Percentiles rank a stretch among this genome's conserved stretches.
These are phyloP conservation scores for Parauchenoglanis ngamensis DNA, from an alignment of 2,797 vertebrate species.

Conservation along the genomic window DNA sequence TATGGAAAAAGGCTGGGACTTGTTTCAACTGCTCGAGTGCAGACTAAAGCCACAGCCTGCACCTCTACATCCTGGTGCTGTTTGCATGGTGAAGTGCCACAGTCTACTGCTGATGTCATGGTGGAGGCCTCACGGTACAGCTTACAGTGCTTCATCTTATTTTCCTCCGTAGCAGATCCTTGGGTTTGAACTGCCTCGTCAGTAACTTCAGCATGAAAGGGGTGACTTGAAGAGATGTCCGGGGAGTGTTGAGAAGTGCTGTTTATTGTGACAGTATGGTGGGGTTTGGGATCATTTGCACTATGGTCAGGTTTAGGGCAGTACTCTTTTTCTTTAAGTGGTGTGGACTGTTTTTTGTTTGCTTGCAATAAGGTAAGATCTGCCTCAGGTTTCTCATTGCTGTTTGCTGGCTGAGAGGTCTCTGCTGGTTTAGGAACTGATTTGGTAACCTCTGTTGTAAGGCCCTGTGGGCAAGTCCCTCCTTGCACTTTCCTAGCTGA, in stretches of 20 bases:
- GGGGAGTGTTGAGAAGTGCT: slow-evolving; percentile 20
- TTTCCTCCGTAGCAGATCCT: slow-evolving; percentile 30
- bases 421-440: slow-evolving; percentile 21
- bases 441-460: slow-evolving; percentile 13
- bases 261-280: background rate
- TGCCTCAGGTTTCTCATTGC: slow-evolving; percentile 31
- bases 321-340: slow-evolving; percentile 16
- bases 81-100: slow-evolving; percentile 55
- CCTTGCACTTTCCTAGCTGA: background rate
- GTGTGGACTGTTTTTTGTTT: slow-evolving; percentile 37
- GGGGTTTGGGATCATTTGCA: slow-evolving; percentile 55
- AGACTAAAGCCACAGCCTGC: slow-evolving; percentile 83
- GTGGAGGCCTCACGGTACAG: slow-evolving; percentile 85
- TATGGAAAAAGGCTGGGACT: slow-evolving; percentile 87
- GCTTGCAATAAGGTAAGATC: slow-evolving; percentile 48
- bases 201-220: slow-evolving; percentile 6
- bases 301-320: background rate
- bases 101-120: slow-evolving; percentile 80
- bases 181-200: slow-evolving; percentile 45
- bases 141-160: slow-evolving; percentile 59
- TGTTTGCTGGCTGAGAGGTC: slow-evolving; percentile 24
- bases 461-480: slow-evolving; percentile 1
- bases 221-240: slow-evolving; percentile 47
- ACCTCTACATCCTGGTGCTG: slow-evolving; percentile 84
- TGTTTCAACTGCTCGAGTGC: slow-evolving; percentile 85